A percentile compares a stretch with the other conserved stretches of the same genome.
Conservation (phyloP, 2,113 vertebrate genomes). For the Lophura nycthemera region DNA sequence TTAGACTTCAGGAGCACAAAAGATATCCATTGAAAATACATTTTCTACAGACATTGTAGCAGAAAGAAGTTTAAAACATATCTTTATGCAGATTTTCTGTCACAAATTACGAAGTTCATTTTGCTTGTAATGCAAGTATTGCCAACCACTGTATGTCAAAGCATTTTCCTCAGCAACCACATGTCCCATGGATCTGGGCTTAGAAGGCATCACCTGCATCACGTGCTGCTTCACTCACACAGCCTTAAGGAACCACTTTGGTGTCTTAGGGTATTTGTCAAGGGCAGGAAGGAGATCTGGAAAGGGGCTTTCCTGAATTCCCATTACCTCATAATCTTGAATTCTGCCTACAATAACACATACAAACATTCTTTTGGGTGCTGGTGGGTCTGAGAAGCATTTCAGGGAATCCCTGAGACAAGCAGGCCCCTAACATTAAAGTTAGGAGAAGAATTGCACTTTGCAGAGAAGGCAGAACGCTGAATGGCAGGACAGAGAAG, state of each 20-base stretch:
- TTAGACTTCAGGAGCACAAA: neutral
- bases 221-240: neutral
- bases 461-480: neutral
- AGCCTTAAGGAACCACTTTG: neutral
- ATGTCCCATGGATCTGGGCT: neutral
- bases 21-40: neutral
- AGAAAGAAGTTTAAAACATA: neutral
- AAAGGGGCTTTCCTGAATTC: neutral
- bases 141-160: neutral
- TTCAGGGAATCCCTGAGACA: neutral
- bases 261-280: neutral
- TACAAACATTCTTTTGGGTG: neutral
- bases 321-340: neutral
- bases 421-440: neutral
- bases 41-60: accelerated
- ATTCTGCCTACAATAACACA: neutral
- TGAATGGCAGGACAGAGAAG: neutral
- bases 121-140: neutral
- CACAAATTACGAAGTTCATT: neutral
- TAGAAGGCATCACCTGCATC: neutral
- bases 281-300: neutral
- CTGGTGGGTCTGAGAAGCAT: neutral
- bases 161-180: neutral
- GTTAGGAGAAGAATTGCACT: neutral
- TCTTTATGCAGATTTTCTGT: neutral